phyloP scores from a whole-genome alignment of 2,888 invertebrate species.

The Lucinisca nassula region DNA sequence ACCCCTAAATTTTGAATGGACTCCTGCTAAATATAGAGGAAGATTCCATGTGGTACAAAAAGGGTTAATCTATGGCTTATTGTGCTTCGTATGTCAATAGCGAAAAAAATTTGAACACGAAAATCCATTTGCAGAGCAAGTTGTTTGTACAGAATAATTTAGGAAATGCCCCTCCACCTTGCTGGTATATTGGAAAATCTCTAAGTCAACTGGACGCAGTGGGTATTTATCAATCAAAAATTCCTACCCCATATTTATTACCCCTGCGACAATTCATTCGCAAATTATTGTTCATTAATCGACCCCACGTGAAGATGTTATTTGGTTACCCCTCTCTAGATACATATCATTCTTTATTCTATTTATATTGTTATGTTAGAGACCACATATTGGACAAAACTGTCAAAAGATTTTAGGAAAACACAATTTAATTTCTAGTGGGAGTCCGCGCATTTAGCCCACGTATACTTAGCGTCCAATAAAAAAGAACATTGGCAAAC shows the following conservation, averaged over 20 bases:
- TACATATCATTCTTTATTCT: not conserved
- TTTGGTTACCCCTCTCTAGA: slow-evolving; percentile 6
- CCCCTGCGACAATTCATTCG: not conserved
- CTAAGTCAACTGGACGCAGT: not conserved
- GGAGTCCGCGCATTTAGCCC: too few species aligned
- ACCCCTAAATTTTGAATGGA: too few species aligned
- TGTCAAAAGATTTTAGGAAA: not conserved
- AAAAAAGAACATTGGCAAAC: too few species aligned
- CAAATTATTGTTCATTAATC: not conserved
- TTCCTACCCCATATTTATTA: not conserved
- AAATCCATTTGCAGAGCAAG: not conserved
- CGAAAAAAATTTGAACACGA: not conserved
- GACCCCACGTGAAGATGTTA: not conserved
- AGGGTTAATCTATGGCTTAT: not conserved
- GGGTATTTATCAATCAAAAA: not conserved
- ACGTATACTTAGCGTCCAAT: too few species aligned
- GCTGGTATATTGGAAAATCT: not conserved
- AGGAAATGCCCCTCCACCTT: not conserved
- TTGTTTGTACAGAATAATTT: not conserved
- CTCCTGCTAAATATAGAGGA: too few species aligned
- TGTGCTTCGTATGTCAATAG: not conserved
- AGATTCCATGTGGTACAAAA: too few species aligned
- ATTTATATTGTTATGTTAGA: slow-evolving; percentile 7
- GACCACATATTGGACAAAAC: not conserved
- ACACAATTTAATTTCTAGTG: not conserved